Base-by-base conservation (phyloP, 2,797 vertebrate genomes). In the Gadopsis bispinosus region DNA sequence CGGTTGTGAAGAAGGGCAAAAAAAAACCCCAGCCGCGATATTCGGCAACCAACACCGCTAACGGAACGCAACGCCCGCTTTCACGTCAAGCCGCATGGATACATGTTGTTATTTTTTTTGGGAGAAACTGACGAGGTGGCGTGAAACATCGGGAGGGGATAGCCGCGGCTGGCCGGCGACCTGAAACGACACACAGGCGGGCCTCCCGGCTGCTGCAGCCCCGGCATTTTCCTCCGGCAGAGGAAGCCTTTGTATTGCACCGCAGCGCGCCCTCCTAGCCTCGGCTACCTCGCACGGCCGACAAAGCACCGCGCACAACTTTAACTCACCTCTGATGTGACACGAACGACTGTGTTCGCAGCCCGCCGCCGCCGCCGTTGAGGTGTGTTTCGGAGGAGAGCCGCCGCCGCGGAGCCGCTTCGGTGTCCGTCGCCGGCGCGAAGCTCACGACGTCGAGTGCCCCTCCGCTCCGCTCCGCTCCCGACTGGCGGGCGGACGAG, bases 171-270 rank as follows among this genome's bases (percentile, higher is more conserved):
- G 80, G 83, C 84, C 80, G 82, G 88, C 55, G 87, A 91, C 84
- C 92, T 88, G 80, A 87, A 90, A 91, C 87, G 80, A 87, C 89
- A 91, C 87, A 90, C 87, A 89, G 81, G 86, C 93, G 93, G 95
- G 94, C 94, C 95, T 95, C 88, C 81, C 77, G 90, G 91, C 88
- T 88, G 89, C 89, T 85, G 94, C 91, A 93, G 92, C 92, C 93
- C 95, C 94, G 95, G 94, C 92, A 92, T 94, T 91, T 95, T 92
- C 91, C 91, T 93, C 80, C 91, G 88, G 89, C 88, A 59, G 62
- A 91, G 90, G 87, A 93, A 93, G 90, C 90, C 92, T 95, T 95
- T 95, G 94, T 94, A 93, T 82, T 77, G 87, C 87, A 80, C 84
- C 87, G 39, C 65, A 9, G 84, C 80, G 20, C 13, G 45, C 54